Conservation (phyloP, 37 sponge, comb jelly and placozoan genomes). For the Beroe forskalii region DNA sequence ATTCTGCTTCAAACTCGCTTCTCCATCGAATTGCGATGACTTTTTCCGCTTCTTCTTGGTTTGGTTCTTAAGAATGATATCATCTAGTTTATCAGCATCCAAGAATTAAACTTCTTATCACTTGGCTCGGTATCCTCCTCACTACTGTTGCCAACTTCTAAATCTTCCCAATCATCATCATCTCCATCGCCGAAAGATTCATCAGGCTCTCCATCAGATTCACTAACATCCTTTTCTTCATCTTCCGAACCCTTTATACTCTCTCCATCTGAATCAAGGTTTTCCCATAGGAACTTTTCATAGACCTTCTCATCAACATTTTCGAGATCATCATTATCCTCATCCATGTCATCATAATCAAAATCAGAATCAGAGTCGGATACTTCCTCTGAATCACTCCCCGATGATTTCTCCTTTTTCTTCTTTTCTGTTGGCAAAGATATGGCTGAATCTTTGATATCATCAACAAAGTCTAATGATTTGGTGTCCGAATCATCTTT, state of each 20-base stretch:
- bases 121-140: not conserved
- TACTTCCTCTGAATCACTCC: not conserved
- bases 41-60: not conserved
- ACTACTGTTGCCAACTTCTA: not conserved
- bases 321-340: not conserved
- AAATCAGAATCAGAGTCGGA: conserved; percentile 29
- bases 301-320: not conserved
- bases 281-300: conserved; percentile 63
- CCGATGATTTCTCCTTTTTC: not conserved
- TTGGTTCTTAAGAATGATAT: not conserved
- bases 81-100: conserved; percentile 38
- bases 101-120: not conserved
- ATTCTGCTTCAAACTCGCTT: too few species aligned
- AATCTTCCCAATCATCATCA: not conserved
- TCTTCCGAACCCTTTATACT: conserved; percentile 14
- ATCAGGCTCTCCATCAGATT: not conserved
- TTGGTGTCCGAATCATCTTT: not conserved
- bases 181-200: not conserved
- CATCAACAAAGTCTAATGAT: conserved; percentile 52
- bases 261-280: conserved; percentile 55
- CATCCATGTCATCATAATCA: conserved; percentile 43
- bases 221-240: not conserved
- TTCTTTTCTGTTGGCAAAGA: not conserved
- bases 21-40: not conserved
- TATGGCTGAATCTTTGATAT: conserved; percentile 1